phyloP scores from a whole-genome alignment of 2,113 vertebrate genomes.

The Bothrops jararaca region DNA sequence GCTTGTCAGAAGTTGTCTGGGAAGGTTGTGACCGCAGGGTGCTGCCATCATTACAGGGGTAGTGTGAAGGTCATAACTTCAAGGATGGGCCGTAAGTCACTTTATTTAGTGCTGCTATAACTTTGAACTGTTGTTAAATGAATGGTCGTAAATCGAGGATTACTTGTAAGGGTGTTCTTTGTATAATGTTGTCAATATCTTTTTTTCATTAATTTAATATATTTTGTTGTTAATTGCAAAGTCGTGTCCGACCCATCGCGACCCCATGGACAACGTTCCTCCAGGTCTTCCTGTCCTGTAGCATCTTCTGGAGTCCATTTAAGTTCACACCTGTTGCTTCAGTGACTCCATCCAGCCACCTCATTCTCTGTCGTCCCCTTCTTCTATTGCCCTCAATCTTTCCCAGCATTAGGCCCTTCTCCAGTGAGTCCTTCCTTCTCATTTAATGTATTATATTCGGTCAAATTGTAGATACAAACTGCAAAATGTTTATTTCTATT shows the following conservation, averaged over 20 bases:
- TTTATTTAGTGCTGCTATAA: background rate
- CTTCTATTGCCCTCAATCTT: no score
- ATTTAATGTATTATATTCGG: background rate
- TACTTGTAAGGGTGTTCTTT: background rate
- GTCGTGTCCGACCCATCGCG: no score
- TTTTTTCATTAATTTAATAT: background rate
- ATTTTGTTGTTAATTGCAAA: background rate
- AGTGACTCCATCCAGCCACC: no score
- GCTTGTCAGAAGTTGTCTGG: background rate
- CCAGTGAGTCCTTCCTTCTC: no score
- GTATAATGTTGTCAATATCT: background rate
- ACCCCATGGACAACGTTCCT: no score
- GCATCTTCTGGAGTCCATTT: no score
- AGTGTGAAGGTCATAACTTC: background rate
- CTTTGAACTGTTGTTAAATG: background rate
- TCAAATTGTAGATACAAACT: background rate
- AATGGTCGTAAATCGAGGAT: background rate
- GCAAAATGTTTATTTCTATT: background rate
- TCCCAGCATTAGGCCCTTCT: no score
- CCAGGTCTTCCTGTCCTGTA: no score
- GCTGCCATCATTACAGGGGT: background rate
- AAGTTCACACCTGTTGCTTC: no score
- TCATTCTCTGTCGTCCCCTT: no score
- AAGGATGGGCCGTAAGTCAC: background rate
- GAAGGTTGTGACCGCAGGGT: background rate